Base-by-base conservation (phyloP, 1,140 invertebrate species). In the Chymomyza costata region DNA sequence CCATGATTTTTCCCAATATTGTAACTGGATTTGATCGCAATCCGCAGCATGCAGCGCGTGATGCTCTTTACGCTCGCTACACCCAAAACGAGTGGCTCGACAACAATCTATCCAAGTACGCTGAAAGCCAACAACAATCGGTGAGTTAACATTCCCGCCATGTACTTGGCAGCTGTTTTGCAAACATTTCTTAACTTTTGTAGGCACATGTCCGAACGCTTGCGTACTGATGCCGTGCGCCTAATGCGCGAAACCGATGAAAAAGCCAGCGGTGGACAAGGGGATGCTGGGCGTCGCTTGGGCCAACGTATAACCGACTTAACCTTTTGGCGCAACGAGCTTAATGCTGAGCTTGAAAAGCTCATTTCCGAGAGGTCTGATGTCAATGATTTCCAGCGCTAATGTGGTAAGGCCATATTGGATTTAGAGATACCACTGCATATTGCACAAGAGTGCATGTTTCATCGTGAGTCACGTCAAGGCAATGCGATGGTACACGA, bases 251-350 rank as follows among this genome's bases (percentile, higher is more conserved):
- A 94, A 86, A 92, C 93, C 1, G 93, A 95, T 65, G 93, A 95
- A 66, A 91, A 90, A 67, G 91, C 93, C 11, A 86, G 89, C 16
- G 87, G 90, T 41, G 92, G 90, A 1, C 93, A 95, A 73, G 87
- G 92, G 25, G 94, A 96, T 73, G 92, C 93, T 1, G 92, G 93
- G 0, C 88, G 93, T 57, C 88, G 93, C 49, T 86, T 96, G 43
- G 95, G 95, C 0, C 95, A 97, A 86, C 88, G 96, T 51, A 93
- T 97, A 58, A 96, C 93, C 6, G 95, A 97, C 69, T 93, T 95
- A n/a, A 94, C 93, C 15, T 97, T 96, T 85, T 97, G 95, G 96
- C 90, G 94, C 41, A 95, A 95, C 83, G 96, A 98, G 87, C 84
- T 89, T 0, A 87, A 88, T 43, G 92, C 93, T 17, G 96, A 98